Percentiles rank a stretch among this genome's conserved stretches.
Evolutionary conservation across 2,797 vertebrate species (phyloP).

Genomic region (Hylomyscus alleni): DNA sequence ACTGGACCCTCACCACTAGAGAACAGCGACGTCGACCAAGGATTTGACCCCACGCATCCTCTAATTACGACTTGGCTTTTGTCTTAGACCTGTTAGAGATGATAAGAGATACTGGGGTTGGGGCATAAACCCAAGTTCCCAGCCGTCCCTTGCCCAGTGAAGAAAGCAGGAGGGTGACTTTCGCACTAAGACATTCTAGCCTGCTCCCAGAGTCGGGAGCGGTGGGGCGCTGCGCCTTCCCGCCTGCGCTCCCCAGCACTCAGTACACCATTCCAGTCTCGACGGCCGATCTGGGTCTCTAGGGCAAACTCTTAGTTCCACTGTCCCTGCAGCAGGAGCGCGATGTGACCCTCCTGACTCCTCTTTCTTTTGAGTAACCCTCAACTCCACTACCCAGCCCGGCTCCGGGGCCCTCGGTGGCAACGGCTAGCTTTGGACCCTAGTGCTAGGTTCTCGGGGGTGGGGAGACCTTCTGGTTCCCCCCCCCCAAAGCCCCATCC

Average conservation of each 20-base stretch:
- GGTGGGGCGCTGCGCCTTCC: background rate
- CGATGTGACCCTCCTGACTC: background rate
- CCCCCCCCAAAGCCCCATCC: background rate
- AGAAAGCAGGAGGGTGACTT: background rate
- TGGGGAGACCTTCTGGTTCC: conserved; percentile 57
- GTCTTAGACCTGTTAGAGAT: background rate
- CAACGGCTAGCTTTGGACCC: background rate
- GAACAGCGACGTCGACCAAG: background rate
- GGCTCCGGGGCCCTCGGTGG: background rate
- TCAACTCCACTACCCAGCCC: background rate
- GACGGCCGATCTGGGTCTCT: background rate
- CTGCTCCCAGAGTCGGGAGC: background rate
- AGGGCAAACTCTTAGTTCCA: conserved; percentile 50
- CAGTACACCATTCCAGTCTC: background rate
- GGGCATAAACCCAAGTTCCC: background rate
- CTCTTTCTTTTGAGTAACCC: background rate
- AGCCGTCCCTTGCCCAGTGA: background rate
- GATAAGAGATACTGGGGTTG: background rate
- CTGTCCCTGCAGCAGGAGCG: background rate
- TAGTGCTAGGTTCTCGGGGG: conserved; percentile 12
- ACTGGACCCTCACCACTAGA: background rate
- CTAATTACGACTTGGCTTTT: background rate
- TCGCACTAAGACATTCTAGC: background rate
- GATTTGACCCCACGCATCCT: background rate
- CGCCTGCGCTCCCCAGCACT: background rate